Conservation (phyloP, 2,113 vertebrate genomes). For the Gallinago paraguaiae region DNA sequence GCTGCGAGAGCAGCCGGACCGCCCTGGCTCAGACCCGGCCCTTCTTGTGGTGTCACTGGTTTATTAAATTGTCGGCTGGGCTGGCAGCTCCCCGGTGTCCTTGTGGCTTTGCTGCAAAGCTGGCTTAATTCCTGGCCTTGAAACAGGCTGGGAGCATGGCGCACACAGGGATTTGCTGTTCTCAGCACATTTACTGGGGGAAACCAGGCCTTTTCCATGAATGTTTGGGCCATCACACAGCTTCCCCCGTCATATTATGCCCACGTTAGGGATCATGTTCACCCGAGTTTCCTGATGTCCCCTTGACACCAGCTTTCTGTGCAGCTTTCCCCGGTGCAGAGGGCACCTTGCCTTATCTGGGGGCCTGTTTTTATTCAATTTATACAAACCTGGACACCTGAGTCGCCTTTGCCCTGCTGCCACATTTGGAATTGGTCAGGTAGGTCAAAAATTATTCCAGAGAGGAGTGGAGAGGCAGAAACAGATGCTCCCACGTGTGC, state of each 20-base stretch:
- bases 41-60: not conserved
- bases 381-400: not conserved
- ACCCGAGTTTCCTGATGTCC: not conserved
- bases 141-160: not conserved
- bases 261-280: rapidly evolving
- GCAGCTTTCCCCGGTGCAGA: not conserved
- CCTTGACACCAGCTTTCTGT: not conserved
- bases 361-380: not conserved
- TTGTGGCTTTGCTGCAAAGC: not conserved
- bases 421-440: not conserved
- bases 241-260: not conserved
- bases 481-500: rapidly evolving
- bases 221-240: not conserved
- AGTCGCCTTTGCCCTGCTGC: rapidly evolving
- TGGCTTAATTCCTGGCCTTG: conserved; percentile 4
- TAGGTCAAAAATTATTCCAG: not conserved
- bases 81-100: not conserved
- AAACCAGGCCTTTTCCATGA: not conserved
- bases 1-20: not conserved
- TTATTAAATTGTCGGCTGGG: not conserved
- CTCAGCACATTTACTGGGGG: not conserved
- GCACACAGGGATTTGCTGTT: not conserved
- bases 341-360: not conserved
- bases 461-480: not conserved
- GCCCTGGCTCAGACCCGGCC: not conserved